Percentiles rank a stretch among this genome's conserved stretches.
These are phyloP conservation scores for Entomobrya multifasciata DNA, from an alignment of 2,888 invertebrate species.

Conservation along the genomic window DNA sequence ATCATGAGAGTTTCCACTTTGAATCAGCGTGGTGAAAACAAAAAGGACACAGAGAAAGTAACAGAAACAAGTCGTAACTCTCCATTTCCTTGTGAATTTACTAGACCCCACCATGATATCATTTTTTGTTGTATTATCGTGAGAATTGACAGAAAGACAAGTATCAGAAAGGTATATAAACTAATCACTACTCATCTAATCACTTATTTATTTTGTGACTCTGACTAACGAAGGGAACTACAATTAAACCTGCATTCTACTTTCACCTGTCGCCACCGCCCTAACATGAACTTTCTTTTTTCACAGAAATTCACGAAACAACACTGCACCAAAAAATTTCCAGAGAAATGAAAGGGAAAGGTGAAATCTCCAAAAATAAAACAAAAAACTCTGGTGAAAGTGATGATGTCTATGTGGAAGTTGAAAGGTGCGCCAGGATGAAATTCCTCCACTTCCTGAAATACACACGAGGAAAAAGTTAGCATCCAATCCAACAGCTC, in stretches of 20 bases:
- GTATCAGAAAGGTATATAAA: no score
- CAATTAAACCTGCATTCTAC: neutral
- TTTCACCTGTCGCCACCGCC: no score
- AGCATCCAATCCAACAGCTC: no score
- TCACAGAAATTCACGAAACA: neutral
- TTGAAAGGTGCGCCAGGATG: constrained; percentile 54
- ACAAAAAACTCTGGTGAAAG: neutral
- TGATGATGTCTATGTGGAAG: neutral
- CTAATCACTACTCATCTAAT: no score
- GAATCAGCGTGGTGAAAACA: neutral
- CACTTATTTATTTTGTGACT: no score
- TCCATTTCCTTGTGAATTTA: neutral
- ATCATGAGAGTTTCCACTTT: neutral
- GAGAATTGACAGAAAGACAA: neutral
- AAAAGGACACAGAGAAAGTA: neutral
- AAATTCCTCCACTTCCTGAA: constrained; percentile 49
- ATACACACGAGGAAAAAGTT: neutral
- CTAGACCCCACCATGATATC: constrained; percentile 6
- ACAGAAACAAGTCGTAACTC: neutral
- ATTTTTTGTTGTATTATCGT: neutral
- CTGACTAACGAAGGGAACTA: no score
- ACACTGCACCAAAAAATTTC: neutral
- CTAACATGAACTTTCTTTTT: no score
- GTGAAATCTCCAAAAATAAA: neutral
- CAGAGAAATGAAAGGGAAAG: neutral